These are phyloP conservation scores for Callospermophilus lateralis DNA, from an alignment of 2,113 vertebrate genomes.

Conservation along the genomic window DNA sequence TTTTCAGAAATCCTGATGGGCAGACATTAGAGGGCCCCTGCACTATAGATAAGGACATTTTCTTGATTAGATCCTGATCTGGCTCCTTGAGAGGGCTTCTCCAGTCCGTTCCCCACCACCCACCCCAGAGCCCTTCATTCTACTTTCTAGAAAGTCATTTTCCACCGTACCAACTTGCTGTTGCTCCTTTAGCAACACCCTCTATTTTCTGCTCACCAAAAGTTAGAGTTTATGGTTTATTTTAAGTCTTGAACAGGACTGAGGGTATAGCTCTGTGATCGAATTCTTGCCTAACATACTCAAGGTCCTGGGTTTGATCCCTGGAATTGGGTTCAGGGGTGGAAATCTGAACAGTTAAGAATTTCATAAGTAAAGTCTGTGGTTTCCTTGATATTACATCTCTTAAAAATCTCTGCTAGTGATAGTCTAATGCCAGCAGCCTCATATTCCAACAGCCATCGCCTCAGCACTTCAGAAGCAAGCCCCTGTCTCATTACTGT, in stretches of 20 bases:
- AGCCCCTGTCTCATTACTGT: neutral
- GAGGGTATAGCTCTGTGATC: no score
- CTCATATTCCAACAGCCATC: neutral
- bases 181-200: neutral
- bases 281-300: neutral
- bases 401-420: neutral
- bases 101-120: neutral
- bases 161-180: neutral
- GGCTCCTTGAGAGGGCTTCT: neutral
- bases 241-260: neutral
- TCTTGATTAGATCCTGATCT: neutral
- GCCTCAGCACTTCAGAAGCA: neutral
- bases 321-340: no score
- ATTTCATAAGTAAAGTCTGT: neutral
- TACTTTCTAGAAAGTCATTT: neutral
- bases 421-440: neutral
- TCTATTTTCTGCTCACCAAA: neutral
- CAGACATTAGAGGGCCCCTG: neutral
- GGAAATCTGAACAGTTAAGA: neutral
- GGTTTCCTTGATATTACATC: neutral
- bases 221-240: neutral
- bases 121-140: neutral
- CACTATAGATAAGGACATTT: neutral
- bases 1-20: neutral
- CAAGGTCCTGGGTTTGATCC: no score